Base-by-base conservation (phyloP, 1,140 invertebrate genomes). In the Ruditapes philippinarum region DNA sequence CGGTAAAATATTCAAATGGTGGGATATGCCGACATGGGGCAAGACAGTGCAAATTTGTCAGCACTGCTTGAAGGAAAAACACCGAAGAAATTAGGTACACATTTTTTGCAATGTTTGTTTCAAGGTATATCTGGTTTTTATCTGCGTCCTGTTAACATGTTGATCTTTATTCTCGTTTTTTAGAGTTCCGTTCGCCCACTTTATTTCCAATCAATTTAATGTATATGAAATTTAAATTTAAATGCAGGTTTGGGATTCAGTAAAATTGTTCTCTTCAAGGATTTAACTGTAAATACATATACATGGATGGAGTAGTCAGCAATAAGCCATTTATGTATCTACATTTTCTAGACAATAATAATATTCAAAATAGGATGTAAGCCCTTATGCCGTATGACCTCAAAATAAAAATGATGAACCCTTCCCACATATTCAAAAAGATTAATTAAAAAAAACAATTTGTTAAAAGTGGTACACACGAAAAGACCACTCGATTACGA, bases 51-150 rank as follows among this genome's bases (percentile, higher is more conserved):
- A 78, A 40, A 62, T 22, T 14, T 81, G 12, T 60, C 51, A 22
- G 65, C 11, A 38, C 0, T 88, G 1, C 17, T 4, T 33, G 54
- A 33, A 70, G 54, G 80, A n/a, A 83, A 62, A 79, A 76, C 65
- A 68, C 9, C 49, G 7, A 79, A 60, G 33, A 79, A 33, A 1
- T 36, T 84, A 28, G 88, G 54, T 11, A 86, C 68, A 33, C 88
- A 90, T 87, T 81, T 90, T 0, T n/a, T 90, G 28, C 84, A 92
- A 38, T 88, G 85, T 38, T 19, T 91, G 0, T 91, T 92, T 42
- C 36, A 84, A 31, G 78, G 83, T n/a, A 28, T 88, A 12, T 82
- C 68, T 82, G 91, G 86, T n/a, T n/a, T n/a, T n/a, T n/a, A n/a
- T n/a, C n/a, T n/a, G n/a, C n/a, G n/a, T n/a, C n/a, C n/a, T n/a